A percentile compares a stretch with the other conserved stretches of the same genome.
These are phyloP conservation scores for Hyposmocoma kahamanoa DNA, from an alignment of 1,140 invertebrate species.

Conservation along the genomic window DNA sequence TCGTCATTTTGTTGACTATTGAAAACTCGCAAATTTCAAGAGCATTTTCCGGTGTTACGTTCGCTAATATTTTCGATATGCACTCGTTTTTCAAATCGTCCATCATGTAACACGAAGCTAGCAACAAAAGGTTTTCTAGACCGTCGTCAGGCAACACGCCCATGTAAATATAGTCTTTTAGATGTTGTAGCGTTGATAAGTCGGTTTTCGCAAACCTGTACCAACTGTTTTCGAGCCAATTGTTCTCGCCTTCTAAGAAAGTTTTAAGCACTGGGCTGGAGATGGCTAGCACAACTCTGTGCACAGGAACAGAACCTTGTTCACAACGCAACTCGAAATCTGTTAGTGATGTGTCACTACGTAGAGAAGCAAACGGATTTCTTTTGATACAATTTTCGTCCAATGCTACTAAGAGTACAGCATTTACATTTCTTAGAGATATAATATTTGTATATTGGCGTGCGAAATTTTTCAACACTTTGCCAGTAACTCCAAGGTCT, in stretches of 20 bases:
- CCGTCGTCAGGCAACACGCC: background rate
- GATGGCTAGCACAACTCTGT: background rate
- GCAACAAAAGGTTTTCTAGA: background rate
- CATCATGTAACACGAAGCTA: conserved; percentile 1
- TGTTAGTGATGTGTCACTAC: background rate
- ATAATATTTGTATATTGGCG: too few species aligned
- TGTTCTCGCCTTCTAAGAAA: background rate
- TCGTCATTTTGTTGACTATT: background rate
- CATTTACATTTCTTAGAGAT: too few species aligned
- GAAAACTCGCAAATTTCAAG: background rate
- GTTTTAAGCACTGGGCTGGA: background rate
- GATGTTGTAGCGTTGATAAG: conserved; percentile 1
- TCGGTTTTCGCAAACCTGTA: background rate
- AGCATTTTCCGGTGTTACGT: background rate
- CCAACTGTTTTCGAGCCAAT: background rate
- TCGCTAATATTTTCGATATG: background rate
- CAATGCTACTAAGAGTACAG: too few species aligned
- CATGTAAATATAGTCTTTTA: conserved; percentile 3
- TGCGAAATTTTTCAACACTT: too few species aligned
- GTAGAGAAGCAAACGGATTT: too few species aligned
- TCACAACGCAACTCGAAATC: background rate
- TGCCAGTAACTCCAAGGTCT: too few species aligned
- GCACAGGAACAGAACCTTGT: background rate
- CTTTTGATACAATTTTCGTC: too few species aligned
- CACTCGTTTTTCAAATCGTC: background rate